A percentile compares a stretch with the other conserved stretches of the same genome.
Evolutionary conservation across 1,140 invertebrate species (phyloP).

Genomic region (Oreohelix idahoensis): DNA sequence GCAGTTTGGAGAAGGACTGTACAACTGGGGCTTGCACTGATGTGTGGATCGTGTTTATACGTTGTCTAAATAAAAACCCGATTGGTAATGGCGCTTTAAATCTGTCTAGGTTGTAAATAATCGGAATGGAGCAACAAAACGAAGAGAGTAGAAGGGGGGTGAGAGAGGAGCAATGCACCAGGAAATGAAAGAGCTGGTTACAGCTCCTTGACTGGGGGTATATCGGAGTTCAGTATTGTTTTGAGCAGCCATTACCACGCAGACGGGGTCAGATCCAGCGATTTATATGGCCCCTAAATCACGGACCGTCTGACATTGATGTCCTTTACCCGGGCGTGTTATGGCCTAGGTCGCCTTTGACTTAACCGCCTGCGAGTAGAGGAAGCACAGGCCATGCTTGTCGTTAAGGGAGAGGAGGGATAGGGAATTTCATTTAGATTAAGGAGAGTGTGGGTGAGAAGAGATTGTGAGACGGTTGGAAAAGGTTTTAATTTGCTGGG

Average conservation of each 20-base stretch:
- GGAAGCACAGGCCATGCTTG: not conserved
- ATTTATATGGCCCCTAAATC: not conserved
- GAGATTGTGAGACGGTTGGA: not conserved
- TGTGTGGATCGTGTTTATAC: not conserved
- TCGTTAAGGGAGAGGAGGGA: not conserved
- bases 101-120: slow-evolving; percentile 14
- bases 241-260: slow-evolving; percentile 3
- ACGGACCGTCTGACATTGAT: not conserved
- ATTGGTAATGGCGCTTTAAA: slow-evolving; percentile 8
- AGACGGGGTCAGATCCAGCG: not conserved
- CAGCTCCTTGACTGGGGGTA: not conserved
- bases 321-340: not conserved
- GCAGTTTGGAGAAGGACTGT: not conserved
- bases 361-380: not conserved
- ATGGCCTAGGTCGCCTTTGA: not conserved
- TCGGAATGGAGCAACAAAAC: not conserved
- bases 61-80: not conserved
- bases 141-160: not conserved
- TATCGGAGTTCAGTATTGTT: not conserved
- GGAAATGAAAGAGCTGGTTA: not conserved
- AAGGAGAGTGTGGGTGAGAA: not conserved
- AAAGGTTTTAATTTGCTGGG: not conserved
- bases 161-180: not conserved
- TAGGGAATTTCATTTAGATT: not conserved
- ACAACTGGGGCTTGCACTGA: not conserved